Percentiles rank a stretch among this genome's conserved stretches.
These are phyloP conservation scores for Lepidocyrtinus sp. DNA, from an alignment of 2,888 invertebrate species.

Conservation along the genomic window DNA sequence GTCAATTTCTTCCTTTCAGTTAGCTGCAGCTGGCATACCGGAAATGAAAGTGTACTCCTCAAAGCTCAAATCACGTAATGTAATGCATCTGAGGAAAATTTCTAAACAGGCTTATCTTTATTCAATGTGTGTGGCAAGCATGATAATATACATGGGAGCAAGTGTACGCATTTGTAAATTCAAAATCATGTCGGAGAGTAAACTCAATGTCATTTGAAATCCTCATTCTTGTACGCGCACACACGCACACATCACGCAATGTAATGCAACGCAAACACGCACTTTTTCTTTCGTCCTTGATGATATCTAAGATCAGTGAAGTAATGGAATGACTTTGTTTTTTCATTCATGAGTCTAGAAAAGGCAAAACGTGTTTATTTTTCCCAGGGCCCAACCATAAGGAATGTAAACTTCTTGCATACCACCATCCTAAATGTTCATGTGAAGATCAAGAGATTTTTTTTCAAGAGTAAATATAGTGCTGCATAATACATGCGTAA, in stretches of 20 bases:
- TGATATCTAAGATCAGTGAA: background rate
- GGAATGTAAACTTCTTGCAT: background rate
- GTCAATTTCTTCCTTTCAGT: too few species aligned
- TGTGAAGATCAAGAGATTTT: conserved; percentile 12
- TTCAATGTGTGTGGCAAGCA: conserved; percentile 2
- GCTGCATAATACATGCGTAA: conserved; percentile 50
- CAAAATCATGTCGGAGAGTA: conserved; percentile 8
- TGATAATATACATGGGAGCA: too few species aligned
- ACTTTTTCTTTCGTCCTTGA: conserved; percentile 15
- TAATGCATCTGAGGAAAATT: background rate
- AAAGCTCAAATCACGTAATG: too few species aligned
- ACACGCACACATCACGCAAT: conserved; percentile 16
- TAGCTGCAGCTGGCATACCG: background rate
- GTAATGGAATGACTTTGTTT: conserved; percentile 8
- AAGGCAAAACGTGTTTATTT: too few species aligned
- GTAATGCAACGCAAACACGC: conserved; percentile 25
- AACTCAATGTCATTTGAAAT: conserved; percentile 12
- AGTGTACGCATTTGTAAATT: too few species aligned
- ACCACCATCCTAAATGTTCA: conserved; percentile 1
- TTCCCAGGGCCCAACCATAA: too few species aligned
- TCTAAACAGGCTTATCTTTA: background rate
- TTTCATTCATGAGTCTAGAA: background rate
- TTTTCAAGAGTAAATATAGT: conserved; percentile 20
- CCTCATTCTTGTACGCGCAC: background rate
- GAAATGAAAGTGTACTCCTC: background rate